phyloP scores from a whole-genome alignment of 23 tunicate species.

The Styela clava region DNA sequence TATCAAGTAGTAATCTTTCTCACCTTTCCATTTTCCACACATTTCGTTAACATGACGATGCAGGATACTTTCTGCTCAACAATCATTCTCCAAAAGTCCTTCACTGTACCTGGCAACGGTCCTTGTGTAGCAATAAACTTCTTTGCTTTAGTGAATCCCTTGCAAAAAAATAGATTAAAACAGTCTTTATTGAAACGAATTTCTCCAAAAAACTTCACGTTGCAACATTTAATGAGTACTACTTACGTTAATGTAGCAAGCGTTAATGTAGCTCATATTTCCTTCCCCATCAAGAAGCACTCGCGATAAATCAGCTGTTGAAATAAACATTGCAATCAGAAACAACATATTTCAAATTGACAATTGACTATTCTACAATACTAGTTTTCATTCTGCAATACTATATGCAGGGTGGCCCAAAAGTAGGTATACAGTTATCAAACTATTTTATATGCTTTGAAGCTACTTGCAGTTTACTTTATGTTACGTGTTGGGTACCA shows the following conservation, averaged over 20 bases:
- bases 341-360: no score
- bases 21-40: neutral
- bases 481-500: no score
- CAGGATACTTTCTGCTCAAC: neutral
- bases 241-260: constrained; percentile 1
- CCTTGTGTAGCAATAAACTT: constrained; percentile 7
- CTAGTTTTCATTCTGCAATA: neutral
- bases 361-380: no score
- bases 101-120: neutral
- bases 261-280: neutral
- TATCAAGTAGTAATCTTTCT: no score
- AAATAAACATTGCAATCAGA: neutral
- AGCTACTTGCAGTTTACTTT: no score
- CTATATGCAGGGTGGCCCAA: neutral
- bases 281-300: constrained; percentile 6
- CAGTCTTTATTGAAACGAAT: neutral
- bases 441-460: no score
- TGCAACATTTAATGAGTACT: no score
- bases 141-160: neutral
- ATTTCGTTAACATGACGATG: neutral
- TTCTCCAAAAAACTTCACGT: neutral
- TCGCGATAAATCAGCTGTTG: neutral
- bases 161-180: no score
- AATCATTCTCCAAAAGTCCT: constrained; percentile 10
- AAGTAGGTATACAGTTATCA: no score